Evolutionary conservation across 1,140 invertebrate genomes (phyloP), one percentile per base, ranked within the genome.

Genomic region (Bradysia coprophila): DNA sequence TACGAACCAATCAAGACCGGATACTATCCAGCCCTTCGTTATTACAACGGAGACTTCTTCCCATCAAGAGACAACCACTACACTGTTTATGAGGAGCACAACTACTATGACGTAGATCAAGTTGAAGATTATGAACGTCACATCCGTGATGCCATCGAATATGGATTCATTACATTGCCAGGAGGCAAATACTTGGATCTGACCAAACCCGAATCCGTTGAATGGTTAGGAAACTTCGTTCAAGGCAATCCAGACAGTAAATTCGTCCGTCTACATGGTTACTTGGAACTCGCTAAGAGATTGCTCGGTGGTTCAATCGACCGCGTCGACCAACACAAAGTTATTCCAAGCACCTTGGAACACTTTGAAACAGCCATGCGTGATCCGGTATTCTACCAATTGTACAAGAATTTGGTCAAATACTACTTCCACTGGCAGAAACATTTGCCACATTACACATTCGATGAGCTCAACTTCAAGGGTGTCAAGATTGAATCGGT

Each of bases 311-410:
- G 63, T 32, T 52, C 49, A 5, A 43, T 50, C 18, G 48, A 62
- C 3, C 48, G 52, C 1, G 48, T 53, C 31, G 22, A 52, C 46
- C 42, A 62, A 16, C 55, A 69, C 20, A 55, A 57, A 32, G 51
- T 61, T 8, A 45, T 63, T n/a, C 70, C 72, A 2, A 56, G 56
- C 11, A 63, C 60, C 19, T 54, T 76, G 18, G 66, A 72, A 50
- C 62, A 66, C 44, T 69, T 63, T 49, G 56, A 65, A 40, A 77
- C 76, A 15, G 67, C 71, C 2, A 47, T 77, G 28, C 68, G 77
- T 23, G 76, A 80, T 47, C 76, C 76, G 5, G 62, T 66, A 4
- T 77, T 77, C 65, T 80, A 68, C 50, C 66, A 71, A 42, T 57
- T 78, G 4, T 72, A 71, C 58, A 72, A 71, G 49, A 70, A 65